Evolutionary conservation across 2,888 invertebrate species (phyloP).

Genomic region (Monochamus alternatus): DNA sequence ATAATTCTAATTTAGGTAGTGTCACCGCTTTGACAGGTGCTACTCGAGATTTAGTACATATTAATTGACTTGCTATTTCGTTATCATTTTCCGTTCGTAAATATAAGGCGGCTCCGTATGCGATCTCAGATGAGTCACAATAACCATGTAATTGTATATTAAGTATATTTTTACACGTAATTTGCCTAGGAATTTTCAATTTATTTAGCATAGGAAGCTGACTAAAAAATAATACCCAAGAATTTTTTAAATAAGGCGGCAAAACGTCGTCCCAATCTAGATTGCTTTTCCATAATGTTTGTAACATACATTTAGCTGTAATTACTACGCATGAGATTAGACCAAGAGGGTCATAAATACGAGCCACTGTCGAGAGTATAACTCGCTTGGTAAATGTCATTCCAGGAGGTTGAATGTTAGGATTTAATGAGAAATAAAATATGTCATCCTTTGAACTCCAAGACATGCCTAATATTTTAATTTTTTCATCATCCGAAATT

Average conservation of each 20-base stretch:
- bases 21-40: slow-evolving; percentile 5
- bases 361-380: slow-evolving; percentile 29
- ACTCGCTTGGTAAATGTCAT: slow-evolving; percentile 27
- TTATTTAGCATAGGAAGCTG: slow-evolving; percentile 38
- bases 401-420: not conserved
- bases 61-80: no score
- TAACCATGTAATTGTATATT: slow-evolving; percentile 49
- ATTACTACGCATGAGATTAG: not conserved
- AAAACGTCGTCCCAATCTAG: slow-evolving; percentile 57
- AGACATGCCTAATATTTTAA: no score
- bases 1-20: slow-evolving; percentile 24
- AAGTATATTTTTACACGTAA: slow-evolving; percentile 13
- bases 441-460: slow-evolving; percentile 29
- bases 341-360: slow-evolving; percentile 25
- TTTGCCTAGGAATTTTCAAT: slow-evolving; percentile 42
- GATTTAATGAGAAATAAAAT: slow-evolving; percentile 29
- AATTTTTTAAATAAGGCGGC: slow-evolving; percentile 48
- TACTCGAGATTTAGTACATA: no score
- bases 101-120: slow-evolving; percentile 46
- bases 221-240: slow-evolving; percentile 28
- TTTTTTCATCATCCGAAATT: not conserved
- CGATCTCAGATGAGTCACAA: slow-evolving; percentile 46
- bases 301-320: no score
- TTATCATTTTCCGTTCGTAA: slow-evolving; percentile 27
- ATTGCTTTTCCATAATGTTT: no score